These are phyloP conservation scores for Flabesymbios commensalis DNA, from an alignment of 2,888 invertebrate species.

Conservation along the genomic window DNA sequence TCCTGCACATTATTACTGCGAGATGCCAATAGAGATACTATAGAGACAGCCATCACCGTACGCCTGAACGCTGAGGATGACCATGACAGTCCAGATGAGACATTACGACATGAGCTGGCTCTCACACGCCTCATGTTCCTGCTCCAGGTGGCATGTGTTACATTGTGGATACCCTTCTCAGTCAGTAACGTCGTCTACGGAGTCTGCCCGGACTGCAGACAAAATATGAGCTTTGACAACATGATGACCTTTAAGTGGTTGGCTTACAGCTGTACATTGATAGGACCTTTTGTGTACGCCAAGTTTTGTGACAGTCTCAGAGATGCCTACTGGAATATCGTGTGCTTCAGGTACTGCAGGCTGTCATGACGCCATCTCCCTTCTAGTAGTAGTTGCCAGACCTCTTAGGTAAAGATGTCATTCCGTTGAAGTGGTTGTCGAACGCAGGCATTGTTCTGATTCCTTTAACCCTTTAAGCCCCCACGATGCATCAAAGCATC, in stretches of 20 bases:
- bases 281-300: constrained; percentile 25
- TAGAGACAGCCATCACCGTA: background rate
- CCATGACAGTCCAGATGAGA: constrained; percentile 18
- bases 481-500: no score
- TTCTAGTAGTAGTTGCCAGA: no score
- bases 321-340: constrained; percentile 20
- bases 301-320: constrained; percentile 21
- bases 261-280: constrained; percentile 30
- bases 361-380: no score
- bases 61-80: constrained; percentile 8
- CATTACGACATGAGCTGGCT: constrained; percentile 21
- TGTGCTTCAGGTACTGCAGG: no score
- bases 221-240: constrained; percentile 21
- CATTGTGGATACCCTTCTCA: constrained; percentile 29
- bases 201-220: constrained; percentile 21
- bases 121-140: constrained; percentile 16
- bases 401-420: no score
- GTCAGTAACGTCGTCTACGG: constrained; percentile 28
- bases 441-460: no score
- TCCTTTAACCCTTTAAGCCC: no score
- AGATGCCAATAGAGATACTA: constrained; percentile 2
- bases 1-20: constrained; percentile 23
- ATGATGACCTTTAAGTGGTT: constrained; percentile 33
- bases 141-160: constrained; percentile 15
- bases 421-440: no score